Conservation (phyloP, 2,888 invertebrate genomes). For the Phlogophora meticulosa region DNA sequence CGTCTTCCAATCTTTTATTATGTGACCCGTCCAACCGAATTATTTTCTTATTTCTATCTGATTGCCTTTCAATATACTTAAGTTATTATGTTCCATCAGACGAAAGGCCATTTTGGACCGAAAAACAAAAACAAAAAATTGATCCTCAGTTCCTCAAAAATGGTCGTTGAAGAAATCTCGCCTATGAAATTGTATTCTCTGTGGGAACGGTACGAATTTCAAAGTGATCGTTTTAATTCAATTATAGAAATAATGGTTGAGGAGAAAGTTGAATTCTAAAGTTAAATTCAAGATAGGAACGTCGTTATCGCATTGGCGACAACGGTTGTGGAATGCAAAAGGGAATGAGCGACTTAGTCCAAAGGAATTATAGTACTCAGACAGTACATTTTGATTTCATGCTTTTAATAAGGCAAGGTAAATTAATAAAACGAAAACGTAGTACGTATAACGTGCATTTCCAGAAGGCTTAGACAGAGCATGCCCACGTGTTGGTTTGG, state of each 20-base stretch:
- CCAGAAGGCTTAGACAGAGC: too few relatives aligned
- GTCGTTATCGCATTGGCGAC: constrained; percentile 44
- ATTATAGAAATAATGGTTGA: constrained; percentile 37
- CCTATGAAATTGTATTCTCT: constrained; percentile 20
- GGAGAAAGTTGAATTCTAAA: constrained; percentile 47
- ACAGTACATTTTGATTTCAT: background rate
- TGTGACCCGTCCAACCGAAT: constrained; percentile 18
- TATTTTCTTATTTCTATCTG: constrained; percentile 39
- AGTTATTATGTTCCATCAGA: constrained; percentile 16
- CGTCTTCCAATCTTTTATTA: constrained; percentile 22
- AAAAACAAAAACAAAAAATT: background rate
- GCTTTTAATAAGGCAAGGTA: background rate
- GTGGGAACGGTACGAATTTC: constrained; percentile 18
- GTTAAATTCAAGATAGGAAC: constrained; percentile 35
- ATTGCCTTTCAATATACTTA: constrained; percentile 40
- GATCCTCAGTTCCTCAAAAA: background rate
- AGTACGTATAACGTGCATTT: too few relatives aligned
- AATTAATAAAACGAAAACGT: too few relatives aligned
- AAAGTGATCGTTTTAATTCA: constrained; percentile 48
- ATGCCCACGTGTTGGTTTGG: too few relatives aligned
- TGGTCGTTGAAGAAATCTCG: background rate
- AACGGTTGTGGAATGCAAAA: constrained; percentile 37
- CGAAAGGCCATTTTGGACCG: background rate
- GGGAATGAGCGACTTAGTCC: constrained; percentile 20
- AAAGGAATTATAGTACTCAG: background rate